A percentile compares a stretch with the other conserved stretches of the same genome.
phyloP scores from a whole-genome alignment of 2,113 vertebrate species.

The Elanus axillaris region DNA sequence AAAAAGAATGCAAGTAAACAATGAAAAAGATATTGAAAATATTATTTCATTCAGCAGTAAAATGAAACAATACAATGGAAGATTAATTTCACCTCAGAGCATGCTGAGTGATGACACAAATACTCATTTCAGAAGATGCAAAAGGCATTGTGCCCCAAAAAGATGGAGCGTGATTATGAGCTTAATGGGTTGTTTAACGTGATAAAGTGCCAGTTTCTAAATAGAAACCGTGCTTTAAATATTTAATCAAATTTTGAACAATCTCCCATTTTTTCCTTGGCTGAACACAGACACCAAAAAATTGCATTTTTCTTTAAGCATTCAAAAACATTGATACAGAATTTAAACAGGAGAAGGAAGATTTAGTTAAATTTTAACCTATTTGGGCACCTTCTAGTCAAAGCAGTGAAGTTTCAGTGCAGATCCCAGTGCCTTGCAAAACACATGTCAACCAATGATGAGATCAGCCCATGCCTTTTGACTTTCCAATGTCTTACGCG shows the following conservation, averaged over 20 bases:
- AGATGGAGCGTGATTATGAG: background rate
- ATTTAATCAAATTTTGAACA: conserved; percentile 35
- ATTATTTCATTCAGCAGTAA: conserved; percentile 12
- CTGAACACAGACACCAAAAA: background rate
- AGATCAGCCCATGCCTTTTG: background rate
- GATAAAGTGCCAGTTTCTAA: conserved; percentile 40
- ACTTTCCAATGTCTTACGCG: background rate
- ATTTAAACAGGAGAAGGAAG: background rate
- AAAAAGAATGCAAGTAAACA: background rate
- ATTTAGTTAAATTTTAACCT: background rate
- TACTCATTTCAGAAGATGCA: conserved; percentile 1
- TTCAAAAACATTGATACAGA: background rate
- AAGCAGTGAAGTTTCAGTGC: background rate
- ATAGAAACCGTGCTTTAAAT: conserved; percentile 27
- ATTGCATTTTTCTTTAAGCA: background rate
- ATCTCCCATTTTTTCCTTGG: background rate
- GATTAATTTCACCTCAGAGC: conserved; percentile 3
- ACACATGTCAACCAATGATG: accelerated
- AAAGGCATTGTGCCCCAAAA: conserved; percentile 11
- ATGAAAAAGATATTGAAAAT: background rate
- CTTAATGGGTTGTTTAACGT: conserved; percentile 49
- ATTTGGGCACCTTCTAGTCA: background rate
- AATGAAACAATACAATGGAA: conserved; percentile 9
- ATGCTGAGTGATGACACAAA: background rate
- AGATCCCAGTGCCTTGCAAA: background rate